These are phyloP conservation scores for Matsumurasca onukii DNA, from an alignment of 1,140 invertebrate genomes.

Conservation along the genomic window DNA sequence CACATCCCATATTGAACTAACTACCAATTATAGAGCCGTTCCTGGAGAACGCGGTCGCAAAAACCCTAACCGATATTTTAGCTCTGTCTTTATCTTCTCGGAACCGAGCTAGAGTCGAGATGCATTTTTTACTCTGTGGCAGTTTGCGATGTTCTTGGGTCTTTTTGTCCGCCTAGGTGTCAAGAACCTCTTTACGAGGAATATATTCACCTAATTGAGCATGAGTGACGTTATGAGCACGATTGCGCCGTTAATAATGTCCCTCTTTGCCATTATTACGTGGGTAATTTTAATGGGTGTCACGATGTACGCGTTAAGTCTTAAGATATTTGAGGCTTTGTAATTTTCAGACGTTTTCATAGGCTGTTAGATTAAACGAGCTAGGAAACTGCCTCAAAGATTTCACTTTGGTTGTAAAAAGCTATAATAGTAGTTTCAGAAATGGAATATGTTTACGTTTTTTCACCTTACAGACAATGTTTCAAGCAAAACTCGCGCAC, in stretches of 20 bases:
- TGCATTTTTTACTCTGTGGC: constrained; percentile 12
- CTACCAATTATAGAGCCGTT: constrained; percentile 24
- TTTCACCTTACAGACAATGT: too few species aligned
- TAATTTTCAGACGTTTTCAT: too few species aligned
- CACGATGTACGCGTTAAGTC: too few species aligned
- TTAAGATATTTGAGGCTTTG: too few species aligned
- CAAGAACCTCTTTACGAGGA: constrained; percentile 8
- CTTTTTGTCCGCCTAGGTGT: constrained; percentile 14
- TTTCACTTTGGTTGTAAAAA: too few species aligned
- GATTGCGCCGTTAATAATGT: constrained; percentile 15
- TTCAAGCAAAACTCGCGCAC: too few species aligned
- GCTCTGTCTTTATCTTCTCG: background rate
- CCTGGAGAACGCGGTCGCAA: background rate
- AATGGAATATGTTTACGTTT: too few species aligned
- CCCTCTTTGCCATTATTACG: too few species aligned
- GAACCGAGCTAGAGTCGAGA: background rate
- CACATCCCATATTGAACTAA: constrained; percentile 16
- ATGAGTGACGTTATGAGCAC: background rate
- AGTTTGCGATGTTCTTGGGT: background rate
- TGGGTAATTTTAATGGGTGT: too few species aligned
- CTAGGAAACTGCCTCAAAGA: too few species aligned
- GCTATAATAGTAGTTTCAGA: too few species aligned
- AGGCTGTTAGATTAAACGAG: too few species aligned
- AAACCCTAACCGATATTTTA: constrained; percentile 25
- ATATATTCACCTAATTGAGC: constrained; percentile 12